A percentile compares a stretch with the other conserved stretches of the same genome.
phyloP scores from a whole-genome alignment of 1,140 invertebrate genomes.

The Antheraea pernyi region DNA sequence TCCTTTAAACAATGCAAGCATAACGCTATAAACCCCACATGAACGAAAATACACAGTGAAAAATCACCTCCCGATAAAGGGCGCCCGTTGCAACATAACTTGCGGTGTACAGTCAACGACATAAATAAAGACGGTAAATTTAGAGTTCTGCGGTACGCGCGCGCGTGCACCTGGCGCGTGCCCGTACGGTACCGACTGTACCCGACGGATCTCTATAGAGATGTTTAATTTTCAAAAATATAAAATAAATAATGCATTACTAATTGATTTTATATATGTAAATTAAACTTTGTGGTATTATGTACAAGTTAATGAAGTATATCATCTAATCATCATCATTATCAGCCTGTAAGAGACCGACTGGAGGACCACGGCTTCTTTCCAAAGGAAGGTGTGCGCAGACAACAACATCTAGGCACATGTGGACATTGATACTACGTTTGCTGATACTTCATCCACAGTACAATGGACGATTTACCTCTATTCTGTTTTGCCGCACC shows the following conservation, averaged over 20 bases:
- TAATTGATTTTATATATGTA: no score
- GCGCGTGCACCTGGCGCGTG: conserved; percentile 51
- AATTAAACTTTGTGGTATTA: no score
- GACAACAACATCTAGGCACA: no score
- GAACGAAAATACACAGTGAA: not conserved
- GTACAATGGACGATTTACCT: no score
- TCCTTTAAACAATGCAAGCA: not conserved
- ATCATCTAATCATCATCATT: no score
- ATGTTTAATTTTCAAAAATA: conserved; percentile 15
- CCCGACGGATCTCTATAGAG: conserved; percentile 37
- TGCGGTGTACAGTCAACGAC: conserved; percentile 51
- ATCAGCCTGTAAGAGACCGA: no score
- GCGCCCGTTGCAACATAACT: conserved; percentile 32
- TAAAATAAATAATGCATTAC: not conserved
- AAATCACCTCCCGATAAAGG: conserved; percentile 46
- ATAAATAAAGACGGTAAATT: conserved; percentile 73
- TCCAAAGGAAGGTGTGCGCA: no score
- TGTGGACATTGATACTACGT: no score
- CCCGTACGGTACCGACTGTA: conserved; percentile 41
- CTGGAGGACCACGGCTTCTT: no score
- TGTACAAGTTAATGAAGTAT: no score
- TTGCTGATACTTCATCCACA: no score
- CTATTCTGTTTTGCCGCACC: no score
- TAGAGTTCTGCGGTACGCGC: conserved; percentile 58
- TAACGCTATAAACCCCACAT: not conserved